phyloP scores from a whole-genome alignment of 2,113 vertebrate species.

The Gobio gobio region DNA sequence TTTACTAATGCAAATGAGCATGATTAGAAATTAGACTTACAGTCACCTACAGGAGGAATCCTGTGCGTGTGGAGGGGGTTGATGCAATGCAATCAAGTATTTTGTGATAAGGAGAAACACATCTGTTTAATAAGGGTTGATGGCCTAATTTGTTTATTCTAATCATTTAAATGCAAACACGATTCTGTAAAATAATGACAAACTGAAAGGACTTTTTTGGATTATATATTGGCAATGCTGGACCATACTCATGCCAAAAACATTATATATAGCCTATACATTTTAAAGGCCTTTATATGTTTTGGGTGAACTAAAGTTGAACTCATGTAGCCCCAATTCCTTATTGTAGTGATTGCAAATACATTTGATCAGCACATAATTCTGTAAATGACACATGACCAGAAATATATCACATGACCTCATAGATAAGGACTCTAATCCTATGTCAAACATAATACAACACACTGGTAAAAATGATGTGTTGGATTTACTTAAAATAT shows the following conservation, averaged over 20 bases:
- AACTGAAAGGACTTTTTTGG: background rate
- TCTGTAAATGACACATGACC: background rate
- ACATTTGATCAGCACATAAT: background rate
- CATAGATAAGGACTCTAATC: background rate
- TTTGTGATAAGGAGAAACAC: conserved; percentile 42
- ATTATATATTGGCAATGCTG: background rate
- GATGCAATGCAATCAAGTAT: conserved; percentile 55
- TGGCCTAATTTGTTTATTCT: conserved; percentile 49
- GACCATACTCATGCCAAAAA: too few species aligned
- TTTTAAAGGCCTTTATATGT: too few species aligned
- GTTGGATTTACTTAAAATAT: too few species aligned
- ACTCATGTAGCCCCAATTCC: too few species aligned
- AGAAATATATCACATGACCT: background rate
- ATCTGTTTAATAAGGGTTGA: conserved; percentile 51
- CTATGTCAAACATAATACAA: background rate
- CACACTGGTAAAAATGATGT: too few species aligned
- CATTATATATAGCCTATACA: too few species aligned
- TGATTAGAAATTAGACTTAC: conserved; percentile 51
- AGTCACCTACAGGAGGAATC: background rate
- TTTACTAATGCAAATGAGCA: conserved; percentile 54
- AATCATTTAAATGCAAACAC: conserved; percentile 48
- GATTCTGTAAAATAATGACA: background rate
- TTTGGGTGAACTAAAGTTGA: too few species aligned
- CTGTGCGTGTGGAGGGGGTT: conserved; percentile 34
- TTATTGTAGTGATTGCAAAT: too few species aligned